phyloP scores from a whole-genome alignment of 2,888 invertebrate species.

The Cataglyphis albicans region DNA sequence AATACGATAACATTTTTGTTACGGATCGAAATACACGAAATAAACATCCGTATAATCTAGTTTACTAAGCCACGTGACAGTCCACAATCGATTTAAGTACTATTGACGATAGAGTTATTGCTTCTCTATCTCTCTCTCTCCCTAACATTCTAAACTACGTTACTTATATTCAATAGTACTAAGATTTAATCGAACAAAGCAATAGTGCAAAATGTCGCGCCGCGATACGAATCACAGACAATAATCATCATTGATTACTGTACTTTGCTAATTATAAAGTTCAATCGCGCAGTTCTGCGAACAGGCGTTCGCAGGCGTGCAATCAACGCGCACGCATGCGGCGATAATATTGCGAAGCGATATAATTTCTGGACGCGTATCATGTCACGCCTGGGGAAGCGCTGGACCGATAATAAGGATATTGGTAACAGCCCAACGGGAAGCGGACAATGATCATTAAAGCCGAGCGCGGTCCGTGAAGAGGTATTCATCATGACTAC shows the following conservation, averaged over 20 bases:
- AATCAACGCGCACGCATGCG: constrained; percentile 61
- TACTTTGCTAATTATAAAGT: constrained; percentile 37
- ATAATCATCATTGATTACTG: constrained; percentile 26
- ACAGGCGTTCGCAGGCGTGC: constrained; percentile 34
- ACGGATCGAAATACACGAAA: not conserved
- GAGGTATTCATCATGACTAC: constrained; percentile 66
- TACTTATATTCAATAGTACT: constrained; percentile 27
- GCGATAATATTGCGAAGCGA: constrained; percentile 63
- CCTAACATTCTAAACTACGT: constrained; percentile 1
- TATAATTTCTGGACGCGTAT: constrained; percentile 42
- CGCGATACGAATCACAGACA: constrained; percentile 3
- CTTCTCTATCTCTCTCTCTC: not conserved
- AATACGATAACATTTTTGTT: constrained; percentile 13
- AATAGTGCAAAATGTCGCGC: constrained; percentile 22
- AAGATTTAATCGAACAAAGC: constrained; percentile 42
- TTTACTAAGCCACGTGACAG: not conserved
- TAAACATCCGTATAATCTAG: constrained; percentile 9
- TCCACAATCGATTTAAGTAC: constrained; percentile 17
- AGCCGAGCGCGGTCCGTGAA: constrained; percentile 69
- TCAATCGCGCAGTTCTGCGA: constrained; percentile 29
- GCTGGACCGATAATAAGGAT: constrained; percentile 78
- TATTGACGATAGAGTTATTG: not conserved
- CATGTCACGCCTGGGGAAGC: constrained; percentile 58
- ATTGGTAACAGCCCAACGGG: constrained; percentile 76
- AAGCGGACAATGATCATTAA: constrained; percentile 80